Evolutionary conservation across 1,140 invertebrate species (phyloP).

Genomic region (Frieseomelitta varia): DNA sequence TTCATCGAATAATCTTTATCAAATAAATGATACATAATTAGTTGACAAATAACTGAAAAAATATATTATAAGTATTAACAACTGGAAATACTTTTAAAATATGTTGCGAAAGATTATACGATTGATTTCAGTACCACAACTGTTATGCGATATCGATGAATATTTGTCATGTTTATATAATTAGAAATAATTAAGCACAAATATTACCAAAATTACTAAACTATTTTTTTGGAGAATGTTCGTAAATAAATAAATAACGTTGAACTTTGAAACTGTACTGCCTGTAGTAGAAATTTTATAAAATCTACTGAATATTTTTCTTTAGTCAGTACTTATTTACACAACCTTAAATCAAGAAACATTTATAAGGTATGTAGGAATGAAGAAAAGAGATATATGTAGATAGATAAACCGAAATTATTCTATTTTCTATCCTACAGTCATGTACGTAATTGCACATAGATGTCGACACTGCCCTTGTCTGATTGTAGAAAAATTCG

Average conservation of each 20-base stretch:
- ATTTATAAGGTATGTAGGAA: neutral
- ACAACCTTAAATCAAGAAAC: neutral
- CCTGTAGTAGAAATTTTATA: neutral
- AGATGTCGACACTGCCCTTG: conserved; percentile 5
- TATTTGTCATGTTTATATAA: neutral
- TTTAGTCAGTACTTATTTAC: neutral
- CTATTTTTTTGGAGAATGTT: neutral
- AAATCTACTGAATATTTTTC: neutral
- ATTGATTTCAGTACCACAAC: neutral
- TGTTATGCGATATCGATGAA: neutral
- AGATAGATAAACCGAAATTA: neutral
- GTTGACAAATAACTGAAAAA: neutral
- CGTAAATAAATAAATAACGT: neutral
- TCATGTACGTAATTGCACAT: too few species aligned
- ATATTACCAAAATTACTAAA: neutral
- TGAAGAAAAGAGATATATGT: neutral
- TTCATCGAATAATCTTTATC: too few species aligned
- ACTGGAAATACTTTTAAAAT: neutral
- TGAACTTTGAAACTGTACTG: neutral
- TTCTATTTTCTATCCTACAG: neutral
- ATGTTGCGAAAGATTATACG: neutral
- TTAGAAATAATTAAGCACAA: neutral
- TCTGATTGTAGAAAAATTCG: neutral
- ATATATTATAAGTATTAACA: neutral
- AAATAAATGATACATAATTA: too few species aligned